Evolutionary conservation across 2,113 vertebrate species (phyloP), one percentile per base, ranked within the genome.

Genomic region (Talpa occidentalis): DNA sequence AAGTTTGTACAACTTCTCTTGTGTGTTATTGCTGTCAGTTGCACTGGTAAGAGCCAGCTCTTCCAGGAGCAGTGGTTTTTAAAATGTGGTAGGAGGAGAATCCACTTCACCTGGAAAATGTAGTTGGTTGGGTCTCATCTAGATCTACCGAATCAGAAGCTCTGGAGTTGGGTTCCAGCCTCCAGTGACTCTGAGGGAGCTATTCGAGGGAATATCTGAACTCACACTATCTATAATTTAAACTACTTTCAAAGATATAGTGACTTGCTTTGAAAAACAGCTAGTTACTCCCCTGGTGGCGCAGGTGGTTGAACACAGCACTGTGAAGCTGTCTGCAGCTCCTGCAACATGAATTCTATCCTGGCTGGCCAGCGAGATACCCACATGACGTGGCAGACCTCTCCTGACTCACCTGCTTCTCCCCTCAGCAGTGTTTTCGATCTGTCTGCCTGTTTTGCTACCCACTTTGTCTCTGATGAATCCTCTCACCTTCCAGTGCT

Each of bases 121-220:
- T 26, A 12, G 1, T 1, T 59, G 80, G 26, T 73, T 19, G 4
- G 44, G 10, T 10, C 6, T 32, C 28, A 70, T 8, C 32, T 42
- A 93, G 52, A 62, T 4, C n/a, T 44, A 22, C 6, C 73, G 35
- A 60, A 54, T 92, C 26, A 59, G 37, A 82, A 83, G 21, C 26
- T 70, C 24, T 37, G 32, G 42, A 16, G 5, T 19, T 28, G 14
- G 3, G 2, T 8, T 32, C n/a, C 30, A 49, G 17, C 44, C 10
- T 73, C 16, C n/a, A 79, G 0, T 69, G 44, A 78, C 21, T 80
- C 11, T 60, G 26, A 78, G 12, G 32, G 30, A 72, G 8, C 30
- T 90, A 16, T 91, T 56, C 35, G 19, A 69, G 69, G 40, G 14
- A 95, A 70, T 69, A 72, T 66, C 35, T 82, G n/a, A 92, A 44